Base-by-base conservation (phyloP, 2,888 invertebrate species). In the Pherbina coryleti region DNA sequence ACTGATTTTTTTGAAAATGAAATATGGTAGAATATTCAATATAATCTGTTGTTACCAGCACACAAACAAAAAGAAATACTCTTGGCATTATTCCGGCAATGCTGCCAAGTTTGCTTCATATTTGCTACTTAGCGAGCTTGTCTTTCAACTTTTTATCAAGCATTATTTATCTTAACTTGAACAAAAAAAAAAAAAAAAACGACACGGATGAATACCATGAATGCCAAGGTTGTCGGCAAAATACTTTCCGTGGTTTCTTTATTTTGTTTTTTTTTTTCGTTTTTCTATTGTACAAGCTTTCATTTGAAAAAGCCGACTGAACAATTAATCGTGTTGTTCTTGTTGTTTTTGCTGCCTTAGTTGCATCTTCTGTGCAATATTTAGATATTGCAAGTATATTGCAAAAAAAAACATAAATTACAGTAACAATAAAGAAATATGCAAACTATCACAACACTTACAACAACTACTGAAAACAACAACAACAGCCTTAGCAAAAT, bases 361-460 rank as follows among this genome's bases (percentile, higher is more conserved):
- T 60, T 60, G 28, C 28, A 51, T 2, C 51, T 53, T 69, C 5
- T 53, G 44, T 7, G 22, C n/a, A 44, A 22, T 44, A 22, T 60
- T 44, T 17, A 37, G 17, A 17, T 57, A 37, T 37, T 73, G 49
- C 73, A 60, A 25, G 5, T 44, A 14, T 19, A n/a, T 8, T n/a
- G n/a, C n/a, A n/a, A n/a, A n/a, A 71, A n/a, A 49, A 60, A 71
- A 53, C 14, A 19, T 22, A 25, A 44, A 17, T 4, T 9, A 37
- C 19, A 71, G 37, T 37, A 71, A 57, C 57, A 34, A 31, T 37
- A 57, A 57, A 22, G 22, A 73, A 62, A 73, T 73, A 66, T 75
- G 75, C 66, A 75, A 75, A 75, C 64, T 66, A 75, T 75, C 66
- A 28, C 34, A 67, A 34, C 25, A 64, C 9, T 7, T 7, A 28